Evolutionary conservation across 2,797 vertebrate species (phyloP).

Genomic region (Galaxias olidus): DNA sequence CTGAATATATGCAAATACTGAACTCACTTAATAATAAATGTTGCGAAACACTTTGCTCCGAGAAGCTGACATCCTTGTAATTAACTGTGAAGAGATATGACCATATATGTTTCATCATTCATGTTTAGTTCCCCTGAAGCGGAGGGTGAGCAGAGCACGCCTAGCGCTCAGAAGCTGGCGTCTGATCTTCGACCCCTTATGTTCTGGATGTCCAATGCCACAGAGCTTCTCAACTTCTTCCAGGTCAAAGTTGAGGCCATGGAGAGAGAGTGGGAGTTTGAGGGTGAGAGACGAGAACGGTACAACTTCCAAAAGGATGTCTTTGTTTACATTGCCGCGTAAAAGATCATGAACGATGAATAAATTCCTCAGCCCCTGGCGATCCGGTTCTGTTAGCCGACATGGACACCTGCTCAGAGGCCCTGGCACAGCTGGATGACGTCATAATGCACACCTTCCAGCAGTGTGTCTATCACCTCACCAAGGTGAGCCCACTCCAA

Average conservation of each 20-base stretch:
- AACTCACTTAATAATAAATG: conserved; percentile 41
- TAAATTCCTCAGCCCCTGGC: conserved; percentile 65
- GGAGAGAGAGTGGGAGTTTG: conserved; percentile 92
- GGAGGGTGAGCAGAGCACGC: conserved; percentile 75
- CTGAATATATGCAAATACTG: conserved; percentile 49
- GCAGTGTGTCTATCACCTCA: conserved; percentile 94
- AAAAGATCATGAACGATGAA: background rate
- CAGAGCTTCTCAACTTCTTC: conserved; percentile 91
- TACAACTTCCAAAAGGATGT: conserved; percentile 16
- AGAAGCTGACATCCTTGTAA: no score
- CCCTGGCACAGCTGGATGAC: conserved; percentile 89
- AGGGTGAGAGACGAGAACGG: conserved; percentile 74
- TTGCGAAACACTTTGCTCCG: conserved; percentile 37
- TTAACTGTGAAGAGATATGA: no score
- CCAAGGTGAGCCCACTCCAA: conserved; percentile 77
- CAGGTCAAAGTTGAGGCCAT: conserved; percentile 89
- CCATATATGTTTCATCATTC: no score
- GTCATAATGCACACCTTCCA: conserved; percentile 97
- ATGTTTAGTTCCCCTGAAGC: conserved; percentile 77
- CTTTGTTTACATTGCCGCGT: background rate
- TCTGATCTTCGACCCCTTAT: conserved; percentile 88
- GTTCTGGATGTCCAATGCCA: conserved; percentile 95
- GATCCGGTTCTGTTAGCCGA: conserved; percentile 87
- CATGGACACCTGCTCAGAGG: conserved; percentile 91
- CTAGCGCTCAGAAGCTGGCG: conserved; percentile 84